Evolutionary conservation across 2,797 vertebrate species (phyloP).

Genomic region (Salarias fasciatus): DNA sequence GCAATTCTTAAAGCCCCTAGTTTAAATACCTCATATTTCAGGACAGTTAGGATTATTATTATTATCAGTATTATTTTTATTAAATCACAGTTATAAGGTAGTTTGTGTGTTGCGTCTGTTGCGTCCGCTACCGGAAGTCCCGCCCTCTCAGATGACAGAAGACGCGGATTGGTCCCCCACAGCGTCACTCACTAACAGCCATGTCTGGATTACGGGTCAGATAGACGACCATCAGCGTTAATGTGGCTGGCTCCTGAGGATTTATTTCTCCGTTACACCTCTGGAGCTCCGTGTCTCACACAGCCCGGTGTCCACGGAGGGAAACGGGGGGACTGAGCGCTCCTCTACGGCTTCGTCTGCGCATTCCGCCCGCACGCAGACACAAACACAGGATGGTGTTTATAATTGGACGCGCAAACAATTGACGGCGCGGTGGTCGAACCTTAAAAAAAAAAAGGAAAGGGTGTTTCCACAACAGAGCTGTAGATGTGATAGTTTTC

Average conservation of each 20-base stretch:
- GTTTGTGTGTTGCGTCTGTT: too few relatives aligned
- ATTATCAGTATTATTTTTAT: too few relatives aligned
- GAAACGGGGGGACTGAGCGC: neutral
- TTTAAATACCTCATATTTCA: too few relatives aligned
- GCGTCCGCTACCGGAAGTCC: slow-evolving; percentile 67
- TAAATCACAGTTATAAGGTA: too few relatives aligned
- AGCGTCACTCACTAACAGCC: slow-evolving; percentile 49
- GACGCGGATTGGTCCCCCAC: slow-evolving; percentile 52
- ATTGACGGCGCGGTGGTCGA: slow-evolving; percentile 52
- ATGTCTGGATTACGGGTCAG: slow-evolving; percentile 63
- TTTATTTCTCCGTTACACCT: slow-evolving; percentile 15
- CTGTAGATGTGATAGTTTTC: slow-evolving; percentile 59
- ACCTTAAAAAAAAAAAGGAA: slow-evolving; percentile 18
- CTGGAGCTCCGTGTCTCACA: neutral
- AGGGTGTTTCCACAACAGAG: slow-evolving; percentile 55
- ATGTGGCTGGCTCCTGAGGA: slow-evolving; percentile 37
- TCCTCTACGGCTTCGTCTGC: slow-evolving; percentile 5
- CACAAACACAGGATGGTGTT: slow-evolving; percentile 32
- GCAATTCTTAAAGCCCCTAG: too few relatives aligned
- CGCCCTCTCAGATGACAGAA: slow-evolving; percentile 34
- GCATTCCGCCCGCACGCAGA: slow-evolving; percentile 23
- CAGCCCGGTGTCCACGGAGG: neutral
- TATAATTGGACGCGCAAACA: slow-evolving; percentile 43
- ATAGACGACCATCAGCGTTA: slow-evolving; percentile 45
- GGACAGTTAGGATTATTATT: too few relatives aligned